phyloP scores from a whole-genome alignment of 2,113 vertebrate genomes.

The Girardinichthys multiradiatus region DNA sequence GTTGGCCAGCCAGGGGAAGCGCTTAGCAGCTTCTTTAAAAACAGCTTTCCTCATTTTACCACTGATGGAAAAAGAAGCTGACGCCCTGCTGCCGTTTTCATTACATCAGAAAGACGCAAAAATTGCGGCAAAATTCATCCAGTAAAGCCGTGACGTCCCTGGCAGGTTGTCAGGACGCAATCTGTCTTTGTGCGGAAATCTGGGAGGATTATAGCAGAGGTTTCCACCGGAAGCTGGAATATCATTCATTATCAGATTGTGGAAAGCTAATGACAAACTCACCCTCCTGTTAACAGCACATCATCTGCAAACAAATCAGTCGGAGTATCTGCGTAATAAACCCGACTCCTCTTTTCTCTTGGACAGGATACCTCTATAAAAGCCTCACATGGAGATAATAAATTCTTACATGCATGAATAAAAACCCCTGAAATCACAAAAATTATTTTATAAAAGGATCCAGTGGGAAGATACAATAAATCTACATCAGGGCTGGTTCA shows the following conservation, averaged over 20 bases:
- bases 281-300: not conserved
- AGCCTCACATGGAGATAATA: not conserved
- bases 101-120: slow-evolving; percentile 10
- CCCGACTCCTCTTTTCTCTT: slow-evolving; percentile 10
- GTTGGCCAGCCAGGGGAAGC: slow-evolving; percentile 87
- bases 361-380: too few species aligned
- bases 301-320: not conserved
- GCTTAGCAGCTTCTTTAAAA: slow-evolving; percentile 69
- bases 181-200: slow-evolving; percentile 49
- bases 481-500: slow-evolving; percentile 10
- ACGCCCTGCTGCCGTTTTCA: not conserved
- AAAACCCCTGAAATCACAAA: not conserved
- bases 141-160: slow-evolving; percentile 26
- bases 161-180: slow-evolving; percentile 13
- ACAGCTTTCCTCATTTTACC: slow-evolving; percentile 68
- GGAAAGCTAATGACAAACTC: not conserved
- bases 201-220: slow-evolving; percentile 43
- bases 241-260: slow-evolving; percentile 32
- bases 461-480: not conserved
- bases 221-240: slow-evolving; percentile 31
- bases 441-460: not conserved
- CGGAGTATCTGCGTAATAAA: slow-evolving; percentile 6
- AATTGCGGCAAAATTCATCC: slow-evolving; percentile 11
- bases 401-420: not conserved
- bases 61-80: not conserved